These are phyloP conservation scores for Brenthis hecate DNA, from an alignment of 2,888 invertebrate genomes.

Conservation along the genomic window DNA sequence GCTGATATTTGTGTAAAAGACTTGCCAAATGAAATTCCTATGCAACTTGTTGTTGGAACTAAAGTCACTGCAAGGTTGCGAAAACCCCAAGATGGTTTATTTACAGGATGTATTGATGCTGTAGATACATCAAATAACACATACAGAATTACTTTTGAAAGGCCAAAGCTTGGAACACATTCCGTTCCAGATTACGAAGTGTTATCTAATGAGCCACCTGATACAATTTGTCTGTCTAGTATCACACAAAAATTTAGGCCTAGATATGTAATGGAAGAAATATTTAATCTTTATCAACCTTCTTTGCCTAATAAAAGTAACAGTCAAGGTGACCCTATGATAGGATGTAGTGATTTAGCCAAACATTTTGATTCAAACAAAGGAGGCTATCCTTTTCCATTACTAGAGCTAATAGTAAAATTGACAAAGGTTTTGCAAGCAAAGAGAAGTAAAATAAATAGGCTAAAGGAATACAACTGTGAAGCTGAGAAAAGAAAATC, in stretches of 20 bases:
- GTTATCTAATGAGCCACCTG: conserved; percentile 94
- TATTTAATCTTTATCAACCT: conserved; percentile 73
- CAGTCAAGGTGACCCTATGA: conserved; percentile 86
- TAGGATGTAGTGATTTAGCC: conserved; percentile 78
- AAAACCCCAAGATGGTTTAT: conserved; percentile 97
- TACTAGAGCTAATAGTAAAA: conserved; percentile 93
- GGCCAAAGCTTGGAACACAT: conserved; percentile 95
- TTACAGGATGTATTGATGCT: conserved; percentile 96
- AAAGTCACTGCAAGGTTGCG: conserved; percentile 95
- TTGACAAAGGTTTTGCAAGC: conserved; percentile 92
- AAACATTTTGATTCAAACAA: conserved; percentile 78
- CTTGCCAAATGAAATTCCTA: conserved; percentile 95
- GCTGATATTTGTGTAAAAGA: conserved; percentile 92
- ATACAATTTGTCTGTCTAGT: conserved; percentile 93
- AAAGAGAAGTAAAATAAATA: conserved; percentile 91
- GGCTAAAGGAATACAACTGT: conserved; percentile 92
- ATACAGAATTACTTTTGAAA: conserved; percentile 96
- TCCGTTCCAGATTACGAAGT: conserved; percentile 98
- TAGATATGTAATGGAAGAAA: conserved; percentile 83
- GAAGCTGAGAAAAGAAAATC: conserved; percentile 94
- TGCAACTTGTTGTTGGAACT: conserved; percentile 96
- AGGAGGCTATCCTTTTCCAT: conserved; percentile 92
- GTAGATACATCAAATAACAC: conserved; percentile 97
- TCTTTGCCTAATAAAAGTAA: conserved; percentile 59
- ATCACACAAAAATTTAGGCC: conserved; percentile 91